Percentiles rank a stretch among this genome's conserved stretches.
Evolutionary conservation across 2,888 invertebrate species (phyloP).

Genomic region (Chrysolina haemoptera): DNA sequence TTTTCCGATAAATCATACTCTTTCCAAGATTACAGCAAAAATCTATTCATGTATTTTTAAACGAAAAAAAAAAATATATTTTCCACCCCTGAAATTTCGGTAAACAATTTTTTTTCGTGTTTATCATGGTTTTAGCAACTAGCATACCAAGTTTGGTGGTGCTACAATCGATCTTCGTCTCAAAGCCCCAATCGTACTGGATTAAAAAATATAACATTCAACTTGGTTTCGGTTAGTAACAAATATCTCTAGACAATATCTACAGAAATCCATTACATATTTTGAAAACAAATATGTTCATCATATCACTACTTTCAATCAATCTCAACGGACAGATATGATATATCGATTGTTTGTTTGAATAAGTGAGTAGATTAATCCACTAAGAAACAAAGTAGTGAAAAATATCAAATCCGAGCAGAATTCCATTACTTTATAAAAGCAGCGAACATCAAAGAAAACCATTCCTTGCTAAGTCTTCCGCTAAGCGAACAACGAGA

Average conservation of each 20-base stretch:
- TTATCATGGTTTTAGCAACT: too few relatives aligned
- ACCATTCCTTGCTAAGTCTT: not conserved
- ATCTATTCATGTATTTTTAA: too few relatives aligned
- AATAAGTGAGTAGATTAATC: not conserved
- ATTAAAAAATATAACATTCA: too few relatives aligned
- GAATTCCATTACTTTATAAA: not conserved
- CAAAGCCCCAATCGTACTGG: too few relatives aligned
- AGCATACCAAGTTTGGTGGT: too few relatives aligned
- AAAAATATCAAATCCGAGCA: not conserved
- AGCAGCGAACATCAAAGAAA: not conserved
- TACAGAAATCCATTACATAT: not conserved
- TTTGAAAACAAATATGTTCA: not conserved
- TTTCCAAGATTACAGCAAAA: too few relatives aligned
- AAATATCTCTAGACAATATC: not conserved
- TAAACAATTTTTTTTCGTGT: too few relatives aligned
- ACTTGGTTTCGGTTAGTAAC: not conserved
- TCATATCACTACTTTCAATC: not conserved
- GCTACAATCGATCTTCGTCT: too few relatives aligned
- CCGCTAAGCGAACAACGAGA: not conserved
- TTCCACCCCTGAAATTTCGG: too few relatives aligned
- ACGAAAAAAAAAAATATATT: too few relatives aligned
- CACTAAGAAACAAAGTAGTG: not conserved
- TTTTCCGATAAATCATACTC: too few relatives aligned
- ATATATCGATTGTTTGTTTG: not conserved
- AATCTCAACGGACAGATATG: not conserved